Evolutionary conservation across 2,888 invertebrate species (phyloP).

Genomic region (Petrolisthes cinctipes): DNA sequence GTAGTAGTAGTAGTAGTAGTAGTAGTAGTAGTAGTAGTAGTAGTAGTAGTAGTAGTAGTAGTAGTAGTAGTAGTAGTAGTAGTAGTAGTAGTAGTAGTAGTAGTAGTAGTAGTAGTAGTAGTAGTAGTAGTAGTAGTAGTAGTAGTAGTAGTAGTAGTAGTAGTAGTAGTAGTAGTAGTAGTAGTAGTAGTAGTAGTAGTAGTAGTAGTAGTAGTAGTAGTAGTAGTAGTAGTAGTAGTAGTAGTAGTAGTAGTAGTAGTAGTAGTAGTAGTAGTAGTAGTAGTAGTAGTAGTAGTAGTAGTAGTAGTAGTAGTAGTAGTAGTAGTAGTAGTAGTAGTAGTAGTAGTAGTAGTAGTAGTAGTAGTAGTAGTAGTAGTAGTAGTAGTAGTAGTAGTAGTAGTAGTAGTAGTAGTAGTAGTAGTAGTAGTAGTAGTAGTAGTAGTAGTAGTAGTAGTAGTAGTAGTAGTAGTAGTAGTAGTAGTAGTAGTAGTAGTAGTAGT

Average conservation of each 20-base stretch:
- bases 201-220: background rate
- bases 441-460: background rate
- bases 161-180: background rate
- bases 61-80: too few species aligned
- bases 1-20: too few species aligned
- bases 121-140: background rate
- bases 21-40: too few species aligned
- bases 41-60: too few species aligned
- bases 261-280: slow-evolving; percentile 1
- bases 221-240: background rate
- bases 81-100: too few species aligned
- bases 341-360: background rate
- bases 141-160: background rate
- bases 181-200: background rate
- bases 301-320: slow-evolving; percentile 3
- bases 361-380: background rate
- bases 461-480: slow-evolving; percentile 14
- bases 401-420: background rate
- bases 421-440: slow-evolving; percentile 12
- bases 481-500: slow-evolving; percentile 13
- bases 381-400: background rate
- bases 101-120: too few species aligned
- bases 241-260: slow-evolving; percentile 1
- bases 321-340: background rate
- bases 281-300: slow-evolving; percentile 15